These are phyloP conservation scores for Sceloporus undulatus DNA, from an alignment of 2,113 vertebrate genomes.

Conservation along the genomic window DNA sequence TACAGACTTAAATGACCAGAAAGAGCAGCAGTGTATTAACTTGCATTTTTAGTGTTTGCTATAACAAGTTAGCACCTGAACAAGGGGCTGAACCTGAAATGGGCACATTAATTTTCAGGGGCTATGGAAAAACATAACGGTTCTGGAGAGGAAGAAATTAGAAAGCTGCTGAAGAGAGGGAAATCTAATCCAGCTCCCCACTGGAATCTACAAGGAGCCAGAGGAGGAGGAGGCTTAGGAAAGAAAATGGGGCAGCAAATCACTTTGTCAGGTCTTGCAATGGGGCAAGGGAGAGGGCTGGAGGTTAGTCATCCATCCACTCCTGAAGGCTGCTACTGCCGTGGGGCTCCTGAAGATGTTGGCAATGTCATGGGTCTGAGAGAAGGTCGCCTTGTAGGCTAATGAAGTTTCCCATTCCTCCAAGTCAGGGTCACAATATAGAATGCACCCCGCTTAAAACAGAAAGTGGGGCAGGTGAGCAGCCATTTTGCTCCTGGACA, in stretches of 20 bases:
- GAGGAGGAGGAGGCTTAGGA: background rate
- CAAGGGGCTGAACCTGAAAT: constrained; percentile 13
- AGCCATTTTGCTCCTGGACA: background rate
- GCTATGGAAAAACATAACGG: background rate
- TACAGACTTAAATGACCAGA: background rate
- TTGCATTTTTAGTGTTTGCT: background rate
- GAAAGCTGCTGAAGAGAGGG: background rate
- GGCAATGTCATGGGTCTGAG: background rate
- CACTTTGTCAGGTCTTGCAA: background rate
- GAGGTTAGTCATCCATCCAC: background rate
- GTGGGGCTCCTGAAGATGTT: background rate
- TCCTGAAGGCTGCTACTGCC: background rate
- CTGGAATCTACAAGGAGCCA: no score
- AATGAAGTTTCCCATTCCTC: background rate
- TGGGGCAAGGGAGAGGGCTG: background rate
- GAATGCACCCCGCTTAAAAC: background rate
- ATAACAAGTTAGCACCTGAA: background rate
- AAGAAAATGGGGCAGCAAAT: constrained; percentile 1
- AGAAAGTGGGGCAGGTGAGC: background rate
- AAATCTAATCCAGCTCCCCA: background rate
- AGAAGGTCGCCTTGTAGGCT: background rate
- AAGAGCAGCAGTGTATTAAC: background rate
- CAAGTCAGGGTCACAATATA: background rate
- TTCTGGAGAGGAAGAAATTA: constrained; percentile 1
- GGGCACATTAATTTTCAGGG: constrained; percentile 7